A percentile compares a stretch with the other conserved stretches of the same genome.
phyloP scores from a whole-genome alignment of 2,888 invertebrate species.

The Sussaba pulchella region DNA sequence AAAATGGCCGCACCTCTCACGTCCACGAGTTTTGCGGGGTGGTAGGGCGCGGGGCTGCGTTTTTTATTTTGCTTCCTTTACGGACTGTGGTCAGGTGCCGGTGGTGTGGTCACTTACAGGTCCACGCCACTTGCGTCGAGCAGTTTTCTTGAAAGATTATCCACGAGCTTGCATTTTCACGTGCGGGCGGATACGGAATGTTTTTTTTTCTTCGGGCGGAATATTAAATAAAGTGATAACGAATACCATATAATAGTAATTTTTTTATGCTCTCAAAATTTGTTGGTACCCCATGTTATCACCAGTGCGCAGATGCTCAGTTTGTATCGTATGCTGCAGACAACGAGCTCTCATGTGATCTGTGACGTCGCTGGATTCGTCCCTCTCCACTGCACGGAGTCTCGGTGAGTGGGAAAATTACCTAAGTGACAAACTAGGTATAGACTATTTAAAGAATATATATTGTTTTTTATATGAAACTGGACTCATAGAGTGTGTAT shows the following conservation, averaged over 20 bases:
- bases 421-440: too few species aligned
- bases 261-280: too few species aligned
- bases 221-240: too few species aligned
- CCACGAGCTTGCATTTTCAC: neutral
- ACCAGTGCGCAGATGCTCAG: too few species aligned
- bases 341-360: neutral
- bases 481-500: too few species aligned
- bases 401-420: neutral
- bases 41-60: too few species aligned
- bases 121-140: constrained; percentile 39
- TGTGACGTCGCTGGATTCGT: too few species aligned
- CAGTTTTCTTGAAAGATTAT: constrained; percentile 3
- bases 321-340: too few species aligned
- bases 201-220: neutral
- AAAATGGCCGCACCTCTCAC: constrained; percentile 40
- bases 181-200: neutral
- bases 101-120: constrained; percentile 5
- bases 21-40: neutral
- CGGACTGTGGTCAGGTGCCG: neutral
- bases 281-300: too few species aligned
- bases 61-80: neutral
- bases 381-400: neutral
- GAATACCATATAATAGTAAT: too few species aligned
- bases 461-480: too few species aligned
- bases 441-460: too few species aligned